These are phyloP conservation scores for Narcine bancroftii DNA, from an alignment of 2,113 vertebrate genomes.

Conservation along the genomic window DNA sequence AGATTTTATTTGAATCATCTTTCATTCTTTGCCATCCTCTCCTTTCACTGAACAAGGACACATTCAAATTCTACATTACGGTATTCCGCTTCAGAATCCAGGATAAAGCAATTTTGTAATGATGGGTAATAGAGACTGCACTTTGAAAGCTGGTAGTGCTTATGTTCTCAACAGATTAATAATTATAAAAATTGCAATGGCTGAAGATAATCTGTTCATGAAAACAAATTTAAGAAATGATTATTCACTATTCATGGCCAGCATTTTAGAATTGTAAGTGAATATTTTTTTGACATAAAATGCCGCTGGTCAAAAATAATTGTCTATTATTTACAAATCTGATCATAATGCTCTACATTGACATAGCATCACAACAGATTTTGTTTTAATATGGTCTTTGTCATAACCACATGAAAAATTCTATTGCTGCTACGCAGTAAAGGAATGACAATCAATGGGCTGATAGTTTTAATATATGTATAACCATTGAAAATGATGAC, in stretches of 20 bases:
- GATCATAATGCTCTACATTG: constrained; percentile 41
- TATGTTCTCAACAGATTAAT: constrained; percentile 34
- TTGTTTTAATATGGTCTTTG: not conserved
- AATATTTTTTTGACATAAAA: constrained; percentile 61
- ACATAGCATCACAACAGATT: not conserved
- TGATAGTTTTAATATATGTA: not conserved
- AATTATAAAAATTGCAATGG: constrained; percentile 33
- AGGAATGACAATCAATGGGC: not conserved
- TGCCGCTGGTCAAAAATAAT: constrained; percentile 61
- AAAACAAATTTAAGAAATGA: constrained; percentile 11
- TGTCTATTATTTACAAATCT: constrained; percentile 52
- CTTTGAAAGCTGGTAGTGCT: constrained; percentile 3
- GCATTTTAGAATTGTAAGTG: constrained; percentile 81
- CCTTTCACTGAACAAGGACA: not conserved
- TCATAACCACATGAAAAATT: not conserved
- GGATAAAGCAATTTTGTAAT: not conserved
- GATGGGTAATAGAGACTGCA: not conserved
- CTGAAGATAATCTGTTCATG: constrained; percentile 8
- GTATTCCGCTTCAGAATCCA: constrained; percentile 31
- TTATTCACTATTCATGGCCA: constrained; percentile 50
- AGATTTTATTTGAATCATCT: too few relatives aligned
- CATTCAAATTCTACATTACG: constrained; percentile 23
- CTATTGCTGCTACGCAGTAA: not conserved
- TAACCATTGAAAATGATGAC: not conserved
- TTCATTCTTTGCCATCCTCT: not conserved